Conservation (phyloP, 1,140 invertebrate species). For the Mizuhopecten yessoensis region DNA sequence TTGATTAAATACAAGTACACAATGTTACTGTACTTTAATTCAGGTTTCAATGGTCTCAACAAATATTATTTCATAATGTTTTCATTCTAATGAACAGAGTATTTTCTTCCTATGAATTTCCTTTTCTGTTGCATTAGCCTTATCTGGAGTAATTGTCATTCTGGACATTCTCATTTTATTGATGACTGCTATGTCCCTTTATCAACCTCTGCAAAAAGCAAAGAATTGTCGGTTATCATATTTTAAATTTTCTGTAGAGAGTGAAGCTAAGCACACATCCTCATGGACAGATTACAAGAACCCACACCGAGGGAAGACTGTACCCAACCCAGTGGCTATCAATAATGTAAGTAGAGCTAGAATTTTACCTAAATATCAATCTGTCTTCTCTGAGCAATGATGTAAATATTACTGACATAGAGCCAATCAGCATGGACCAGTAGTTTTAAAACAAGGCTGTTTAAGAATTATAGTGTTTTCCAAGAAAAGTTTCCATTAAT, state of each 20-base stretch:
- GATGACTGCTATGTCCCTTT: background rate
- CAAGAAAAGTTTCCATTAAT: too few species aligned
- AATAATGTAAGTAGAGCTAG: conserved; percentile 72
- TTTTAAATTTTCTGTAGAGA: conserved; percentile 56
- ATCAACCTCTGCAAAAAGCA: background rate
- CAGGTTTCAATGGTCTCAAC: too few species aligned
- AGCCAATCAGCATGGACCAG: too few species aligned
- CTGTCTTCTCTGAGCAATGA: background rate
- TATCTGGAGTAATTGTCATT: background rate
- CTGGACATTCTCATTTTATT: background rate
- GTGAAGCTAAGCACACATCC: conserved; percentile 67
- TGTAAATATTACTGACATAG: too few species aligned
- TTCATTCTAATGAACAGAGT: too few species aligned
- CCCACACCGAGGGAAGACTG: conserved; percentile 66
- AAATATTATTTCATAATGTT: too few species aligned
- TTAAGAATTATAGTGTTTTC: too few species aligned
- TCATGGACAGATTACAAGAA: conserved; percentile 70
- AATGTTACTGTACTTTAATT: too few species aligned
- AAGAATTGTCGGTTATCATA: background rate
- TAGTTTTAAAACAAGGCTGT: too few species aligned
- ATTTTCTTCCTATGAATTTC: too few species aligned
- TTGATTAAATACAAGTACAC: too few species aligned
- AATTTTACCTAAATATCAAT: background rate
- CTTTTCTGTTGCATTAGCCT: too few species aligned
- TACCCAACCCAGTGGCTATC: conserved; percentile 70